Evolutionary conservation across 2,113 vertebrate genomes (phyloP), one percentile per base, ranked within the genome.

Genomic region (Carassius auratus): DNA sequence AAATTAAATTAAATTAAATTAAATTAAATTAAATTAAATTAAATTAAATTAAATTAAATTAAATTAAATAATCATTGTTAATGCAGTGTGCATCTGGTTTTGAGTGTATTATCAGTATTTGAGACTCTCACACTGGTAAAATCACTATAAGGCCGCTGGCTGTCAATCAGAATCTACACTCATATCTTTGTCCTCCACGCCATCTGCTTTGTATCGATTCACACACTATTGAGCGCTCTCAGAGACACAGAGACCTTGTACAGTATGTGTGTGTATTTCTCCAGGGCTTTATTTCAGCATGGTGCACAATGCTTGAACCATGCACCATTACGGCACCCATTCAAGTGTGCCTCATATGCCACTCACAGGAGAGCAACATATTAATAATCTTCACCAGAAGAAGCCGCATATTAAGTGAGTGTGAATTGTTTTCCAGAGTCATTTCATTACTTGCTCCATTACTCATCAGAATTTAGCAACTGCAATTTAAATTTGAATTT

Each of bases 371-470:
- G 23, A 69, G 23, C 48, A 52, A 81, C 62, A 36, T 21, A 69
- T 81, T 21, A 48, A 81, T 81, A 33, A 69, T 69, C 78, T 68
- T 52, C 36, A 69, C 62, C 45, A 68, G 26, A n/a, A 19, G 26
- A 69, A 68, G 52, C 80, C 21, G 17, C 62, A 81, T 69, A 81
- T 81, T 69, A 81, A 69, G 23, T 50, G n/a, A 52, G 42, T 66
- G 14, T 33, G 38, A 81, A 69, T 81, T 86, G 78, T 86, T 86
- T 88, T 83, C 66, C 74, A 45, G 15, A 69, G 33, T 81, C 81
- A 64, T 83, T 85, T 75, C 45, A 83, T 88, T 86, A 83, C 38
- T 23, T 69, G 59, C 81, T 84, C 83, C 81, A 80, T 83, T 88
- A 86, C 23, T 83, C 81, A 66, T 55, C 30, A 75, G 62, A 81